Evolutionary conservation across 2,888 invertebrate species (phyloP), one percentile per base, ranked within the genome.

Genomic region (Ariolimax columbianus): DNA sequence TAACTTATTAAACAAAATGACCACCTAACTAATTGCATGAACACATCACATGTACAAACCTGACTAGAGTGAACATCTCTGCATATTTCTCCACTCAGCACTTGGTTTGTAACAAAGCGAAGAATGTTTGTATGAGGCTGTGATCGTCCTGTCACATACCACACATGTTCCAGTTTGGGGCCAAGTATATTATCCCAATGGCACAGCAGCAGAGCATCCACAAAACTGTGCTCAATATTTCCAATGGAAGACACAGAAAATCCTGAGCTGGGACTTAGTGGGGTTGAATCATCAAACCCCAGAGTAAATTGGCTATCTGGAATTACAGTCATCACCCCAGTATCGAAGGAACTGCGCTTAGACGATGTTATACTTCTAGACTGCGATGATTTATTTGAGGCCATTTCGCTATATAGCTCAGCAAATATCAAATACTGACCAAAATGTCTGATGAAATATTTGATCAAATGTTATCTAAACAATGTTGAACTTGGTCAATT

Each of bases 141-240:
- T 4, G 88, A 83, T 11, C 86, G 59, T 19, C 89, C 89, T 36
- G 87, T 87, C 43, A 89, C 87, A 43, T 88, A 89, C 93, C 93
- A 93, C 2, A 93, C 89, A 86, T 93, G 92, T 63, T 91, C 89
- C 23, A 93, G 89, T 47, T 91, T 88, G 23, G 93, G 93, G 30
- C 93, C 93, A 17, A 93, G 88, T 83, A 93, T 93, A 84, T 93
- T 93, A 88, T 93, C 93, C 93, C 93, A 93, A 83, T 92, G 90
- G 66, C 91, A 91, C 33, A 93, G 88, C 23, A 92, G 86, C 9
- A 93, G 81, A 7, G 91, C 90, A 43, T 86, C 86, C 38, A 92
- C 87, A 79, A 91, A 89, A 38, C 89, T 88, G 68, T 90, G 88
- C 30, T 87, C 82, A 26, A 91, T 87, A 30, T 88, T 86, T 3